A percentile compares a stretch with the other conserved stretches of the same genome.
phyloP scores from a whole-genome alignment of 2,113 vertebrate species.

The Chinchilla lanigera region DNA sequence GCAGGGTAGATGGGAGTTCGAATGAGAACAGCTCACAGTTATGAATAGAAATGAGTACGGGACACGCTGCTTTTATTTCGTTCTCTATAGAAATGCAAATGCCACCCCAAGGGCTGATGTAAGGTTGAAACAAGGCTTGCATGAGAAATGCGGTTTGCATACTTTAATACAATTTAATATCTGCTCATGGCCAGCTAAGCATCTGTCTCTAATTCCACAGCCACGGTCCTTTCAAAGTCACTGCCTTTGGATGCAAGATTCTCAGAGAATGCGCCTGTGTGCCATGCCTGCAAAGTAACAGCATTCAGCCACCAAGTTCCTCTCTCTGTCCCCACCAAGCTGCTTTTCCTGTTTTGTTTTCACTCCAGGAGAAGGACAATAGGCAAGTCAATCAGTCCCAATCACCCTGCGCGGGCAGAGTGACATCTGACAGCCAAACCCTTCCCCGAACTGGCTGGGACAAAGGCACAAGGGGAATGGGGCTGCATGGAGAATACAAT shows the following conservation, averaged over 20 bases:
- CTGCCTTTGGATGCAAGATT: slow-evolving; percentile 63
- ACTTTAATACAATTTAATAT: slow-evolving; percentile 80
- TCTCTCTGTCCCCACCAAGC: slow-evolving; percentile 28
- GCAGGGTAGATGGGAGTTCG: not conserved
- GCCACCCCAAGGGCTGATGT: slow-evolving; percentile 69
- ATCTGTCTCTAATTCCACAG: slow-evolving; percentile 81
- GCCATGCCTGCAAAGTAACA: slow-evolving; percentile 37
- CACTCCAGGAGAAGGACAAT: slow-evolving; percentile 57
- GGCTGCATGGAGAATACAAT: slow-evolving; percentile 51
- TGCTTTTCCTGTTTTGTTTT: slow-evolving; percentile 66
- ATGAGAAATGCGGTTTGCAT: slow-evolving; percentile 75
- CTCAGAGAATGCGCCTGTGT: slow-evolving; percentile 54
- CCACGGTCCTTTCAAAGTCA: slow-evolving; percentile 75
- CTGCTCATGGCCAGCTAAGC: slow-evolving; percentile 72
- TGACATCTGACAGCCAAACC: slow-evolving; percentile 55
- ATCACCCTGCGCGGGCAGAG: not conserved
- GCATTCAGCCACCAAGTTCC: slow-evolving; percentile 59
- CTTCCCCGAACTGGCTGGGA: not conserved
- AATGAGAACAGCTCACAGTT: slow-evolving; percentile 69
- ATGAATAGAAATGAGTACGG: slow-evolving; percentile 78
- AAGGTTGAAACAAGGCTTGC: slow-evolving; percentile 77
- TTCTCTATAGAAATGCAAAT: slow-evolving; percentile 82
- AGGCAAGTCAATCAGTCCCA: slow-evolving; percentile 60
- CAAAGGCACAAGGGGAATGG: not conserved
- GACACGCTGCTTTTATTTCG: slow-evolving; percentile 75